Base-by-base conservation (phyloP, 2,113 vertebrate species). In the Nestor notabilis region DNA sequence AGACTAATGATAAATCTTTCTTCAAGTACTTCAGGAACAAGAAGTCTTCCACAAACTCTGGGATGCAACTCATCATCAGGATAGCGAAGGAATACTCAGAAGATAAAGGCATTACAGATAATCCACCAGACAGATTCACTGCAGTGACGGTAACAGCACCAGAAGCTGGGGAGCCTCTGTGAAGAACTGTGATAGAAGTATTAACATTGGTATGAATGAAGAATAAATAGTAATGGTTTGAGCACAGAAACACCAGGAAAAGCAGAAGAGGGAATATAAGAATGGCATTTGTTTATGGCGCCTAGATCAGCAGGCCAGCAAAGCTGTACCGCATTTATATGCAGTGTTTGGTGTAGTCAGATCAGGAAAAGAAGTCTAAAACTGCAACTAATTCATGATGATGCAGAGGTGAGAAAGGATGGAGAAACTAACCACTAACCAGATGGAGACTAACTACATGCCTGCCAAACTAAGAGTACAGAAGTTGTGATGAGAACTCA, bases 31-130 rank as follows among this genome's bases (percentile, higher is more conserved):
- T 87, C 46, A 87, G 37, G 60, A 89, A 66, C 21, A 78, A 43
- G 55, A 96, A 90, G 52, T 35, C 50, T 75, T 86, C 43, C 93
- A 95, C 76, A 89, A 95, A 64, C 82, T 89, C 72, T 27, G 52
- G 39, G 77, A 92, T 77, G 60, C 83, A 93, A 81, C 58, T 95
- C 80, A 74, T 37, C 41, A 88, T 86, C 71, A 81, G 21, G 90
- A 23, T 4, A 81, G 63, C 13, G 74, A 87, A 68, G 75, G 61
- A 85, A 24, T 35, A 87, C 35, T 90, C 2, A 1, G 53, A 89
- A 90, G 75, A 95, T 15, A 77, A 92, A 93, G 39, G 68, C 41
- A 49, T 74, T 81, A 80, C 41, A 81, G 63, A 90, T 68, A 96
- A 90, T 70, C 69, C 7, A 65, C 37, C 69, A 77, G 72, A 56